phyloP scores from a whole-genome alignment of 2,113 vertebrate genomes.

The Scortum barcoo region DNA sequence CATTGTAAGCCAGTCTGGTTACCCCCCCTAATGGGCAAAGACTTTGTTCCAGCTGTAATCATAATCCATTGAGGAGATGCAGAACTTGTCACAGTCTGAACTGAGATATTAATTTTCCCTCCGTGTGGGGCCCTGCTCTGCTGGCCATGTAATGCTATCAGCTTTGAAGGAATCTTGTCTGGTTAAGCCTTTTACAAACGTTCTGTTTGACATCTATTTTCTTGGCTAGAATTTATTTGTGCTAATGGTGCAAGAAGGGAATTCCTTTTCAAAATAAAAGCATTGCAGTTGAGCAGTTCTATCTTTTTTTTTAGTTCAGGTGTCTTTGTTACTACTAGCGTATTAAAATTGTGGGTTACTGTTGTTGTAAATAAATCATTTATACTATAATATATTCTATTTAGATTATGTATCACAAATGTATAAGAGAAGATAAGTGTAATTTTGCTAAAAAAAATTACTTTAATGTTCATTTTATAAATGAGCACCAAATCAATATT shows the following conservation, averaged over 20 bases:
- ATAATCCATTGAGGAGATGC: slow-evolving; percentile 70
- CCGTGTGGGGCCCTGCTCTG: slow-evolving; percentile 61
- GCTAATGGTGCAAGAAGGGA: neutral
- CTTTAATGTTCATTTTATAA: neutral
- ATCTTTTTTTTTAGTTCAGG: neutral
- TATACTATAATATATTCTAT: neutral
- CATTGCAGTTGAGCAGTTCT: neutral
- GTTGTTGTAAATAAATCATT: neutral
- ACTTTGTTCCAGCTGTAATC: slow-evolving; percentile 73
- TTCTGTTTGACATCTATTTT: slow-evolving; percentile 65
- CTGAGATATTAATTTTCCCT: slow-evolving; percentile 70
- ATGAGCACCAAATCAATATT: too few relatives aligned
- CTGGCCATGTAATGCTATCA: slow-evolving; percentile 64
- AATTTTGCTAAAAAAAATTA: neutral
- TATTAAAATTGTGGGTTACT: neutral
- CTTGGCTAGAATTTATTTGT: slow-evolving; percentile 24
- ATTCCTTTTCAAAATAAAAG: slow-evolving; percentile 35
- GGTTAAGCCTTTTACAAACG: slow-evolving; percentile 67
- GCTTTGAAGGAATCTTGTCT: slow-evolving; percentile 70
- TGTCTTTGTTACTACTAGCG: neutral
- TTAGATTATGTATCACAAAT: neutral
- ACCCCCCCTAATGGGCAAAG: slow-evolving; percentile 54
- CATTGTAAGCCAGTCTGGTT: slow-evolving; percentile 55
- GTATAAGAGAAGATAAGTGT: neutral
- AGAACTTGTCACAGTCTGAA: slow-evolving; percentile 66